Conservation (phyloP, 2,113 vertebrate species). For the Chaetura pelagica region DNA sequence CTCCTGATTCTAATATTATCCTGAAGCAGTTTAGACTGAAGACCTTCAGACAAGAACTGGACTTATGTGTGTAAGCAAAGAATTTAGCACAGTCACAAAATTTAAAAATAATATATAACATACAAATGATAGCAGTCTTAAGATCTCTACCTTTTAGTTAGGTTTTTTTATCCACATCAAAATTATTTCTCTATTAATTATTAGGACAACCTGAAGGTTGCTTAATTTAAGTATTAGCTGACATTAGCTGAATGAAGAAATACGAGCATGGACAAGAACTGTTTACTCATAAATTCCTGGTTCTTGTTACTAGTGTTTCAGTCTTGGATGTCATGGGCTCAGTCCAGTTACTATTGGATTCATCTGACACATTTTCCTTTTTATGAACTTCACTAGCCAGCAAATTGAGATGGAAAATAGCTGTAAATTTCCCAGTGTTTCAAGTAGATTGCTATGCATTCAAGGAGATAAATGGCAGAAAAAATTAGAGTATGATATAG, state of each 20-base stretch:
- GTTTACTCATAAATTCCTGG: not conserved
- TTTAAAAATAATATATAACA: not conserved
- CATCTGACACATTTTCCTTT: not conserved
- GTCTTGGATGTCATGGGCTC: not conserved
- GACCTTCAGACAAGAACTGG: not conserved
- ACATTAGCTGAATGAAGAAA: not conserved
- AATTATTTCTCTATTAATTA: not conserved
- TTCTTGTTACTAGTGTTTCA: not conserved
- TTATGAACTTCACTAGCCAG: not conserved
- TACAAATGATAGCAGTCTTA: not conserved
- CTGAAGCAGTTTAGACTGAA: not conserved
- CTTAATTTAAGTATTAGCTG: not conserved
- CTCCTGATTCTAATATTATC: not conserved
- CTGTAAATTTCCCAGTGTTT: not conserved
- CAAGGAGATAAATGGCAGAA: conserved; percentile 14
- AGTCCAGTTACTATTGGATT: not conserved
- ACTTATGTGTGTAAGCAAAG: not conserved
- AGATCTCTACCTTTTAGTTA: not conserved
- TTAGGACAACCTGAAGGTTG: not conserved
- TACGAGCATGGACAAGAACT: not conserved
- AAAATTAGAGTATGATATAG: not conserved
- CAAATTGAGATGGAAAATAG: not conserved
- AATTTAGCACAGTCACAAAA: not conserved
- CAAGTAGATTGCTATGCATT: not conserved
- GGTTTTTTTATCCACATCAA: not conserved